Percentiles rank a stretch among this genome's conserved stretches.
Evolutionary conservation across 2,888 invertebrate genomes (phyloP).

Genomic region (Stegana nigrithorax): DNA sequence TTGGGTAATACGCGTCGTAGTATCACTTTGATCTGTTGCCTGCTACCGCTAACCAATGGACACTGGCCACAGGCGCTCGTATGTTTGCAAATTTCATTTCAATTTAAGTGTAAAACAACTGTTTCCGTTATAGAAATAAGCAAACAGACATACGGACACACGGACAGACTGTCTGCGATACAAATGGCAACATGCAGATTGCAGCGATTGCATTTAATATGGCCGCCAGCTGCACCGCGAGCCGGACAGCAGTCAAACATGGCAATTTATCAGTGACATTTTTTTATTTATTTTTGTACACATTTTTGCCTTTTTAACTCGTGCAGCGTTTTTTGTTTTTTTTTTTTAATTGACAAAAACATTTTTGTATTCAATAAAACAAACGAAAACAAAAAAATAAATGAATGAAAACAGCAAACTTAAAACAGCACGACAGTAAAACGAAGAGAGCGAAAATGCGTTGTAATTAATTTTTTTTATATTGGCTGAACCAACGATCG

Average conservation of each 20-base stretch:
- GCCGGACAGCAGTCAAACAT: neutral
- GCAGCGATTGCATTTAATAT: slow-evolving; percentile 1
- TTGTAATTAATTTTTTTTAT: slow-evolving; percentile 46
- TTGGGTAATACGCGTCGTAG: too few relatives aligned
- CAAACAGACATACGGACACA: neutral
- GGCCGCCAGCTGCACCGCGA: neutral
- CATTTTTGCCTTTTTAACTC: too few relatives aligned
- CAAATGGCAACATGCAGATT: neutral
- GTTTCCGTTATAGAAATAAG: neutral
- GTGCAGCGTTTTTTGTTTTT: too few relatives aligned
- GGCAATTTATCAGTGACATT: neutral
- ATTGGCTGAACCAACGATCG: slow-evolving; percentile 31
- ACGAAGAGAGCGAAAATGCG: neutral
- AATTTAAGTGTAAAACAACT: slow-evolving; percentile 12
- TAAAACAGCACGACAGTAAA: neutral
- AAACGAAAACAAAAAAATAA: neutral
- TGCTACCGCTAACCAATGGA: neutral
- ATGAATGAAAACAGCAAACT: neutral
- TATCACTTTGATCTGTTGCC: neutral
- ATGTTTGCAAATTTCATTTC: slow-evolving; percentile 8
- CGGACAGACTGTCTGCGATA: too few relatives aligned
- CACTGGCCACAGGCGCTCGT: neutral
- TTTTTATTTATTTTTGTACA: neutral
- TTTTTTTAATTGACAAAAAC: neutral
- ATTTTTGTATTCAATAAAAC: neutral